Conservation (phyloP, 2,888 invertebrate genomes). For the Epinotia bilunana region DNA sequence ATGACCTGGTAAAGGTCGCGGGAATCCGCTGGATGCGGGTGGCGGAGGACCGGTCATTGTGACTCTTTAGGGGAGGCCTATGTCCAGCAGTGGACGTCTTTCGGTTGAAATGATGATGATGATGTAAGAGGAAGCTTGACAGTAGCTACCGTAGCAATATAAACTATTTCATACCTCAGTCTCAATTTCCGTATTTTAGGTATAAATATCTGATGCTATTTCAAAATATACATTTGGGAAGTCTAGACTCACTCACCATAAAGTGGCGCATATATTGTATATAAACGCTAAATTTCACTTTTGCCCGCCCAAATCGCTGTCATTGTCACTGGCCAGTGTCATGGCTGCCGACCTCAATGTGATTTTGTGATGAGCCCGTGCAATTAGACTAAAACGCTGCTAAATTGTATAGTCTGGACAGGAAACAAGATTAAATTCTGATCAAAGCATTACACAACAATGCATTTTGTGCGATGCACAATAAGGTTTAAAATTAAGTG, state of each 20-base stretch:
- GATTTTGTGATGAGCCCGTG: constrained; percentile 68
- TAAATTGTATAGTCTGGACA: constrained; percentile 57
- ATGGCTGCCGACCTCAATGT: constrained; percentile 66
- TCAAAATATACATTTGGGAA: background rate
- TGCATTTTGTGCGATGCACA: background rate
- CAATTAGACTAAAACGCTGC: constrained; percentile 80
- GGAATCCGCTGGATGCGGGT: too few species aligned
- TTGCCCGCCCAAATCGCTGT: constrained; percentile 68
- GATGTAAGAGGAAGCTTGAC: too few species aligned
- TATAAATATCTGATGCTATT: background rate
- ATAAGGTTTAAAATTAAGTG: constrained; percentile 10
- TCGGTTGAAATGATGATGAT: too few species aligned
- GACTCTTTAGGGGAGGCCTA: too few species aligned
- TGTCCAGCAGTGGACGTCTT: too few species aligned
- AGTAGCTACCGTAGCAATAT: too few species aligned
- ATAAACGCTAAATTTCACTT: constrained; percentile 56
- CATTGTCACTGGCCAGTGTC: constrained; percentile 68
- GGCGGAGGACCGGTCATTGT: too few species aligned
- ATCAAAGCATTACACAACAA: background rate
- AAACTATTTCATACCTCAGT: too few species aligned
- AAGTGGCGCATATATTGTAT: constrained; percentile 45
- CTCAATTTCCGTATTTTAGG: background rate
- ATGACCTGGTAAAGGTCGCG: too few species aligned
- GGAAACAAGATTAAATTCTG: background rate
- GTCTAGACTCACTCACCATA: constrained; percentile 40